These are phyloP conservation scores for Amphiprion clarkii DNA, from an alignment of 2,797 vertebrate genomes.

Conservation along the genomic window DNA sequence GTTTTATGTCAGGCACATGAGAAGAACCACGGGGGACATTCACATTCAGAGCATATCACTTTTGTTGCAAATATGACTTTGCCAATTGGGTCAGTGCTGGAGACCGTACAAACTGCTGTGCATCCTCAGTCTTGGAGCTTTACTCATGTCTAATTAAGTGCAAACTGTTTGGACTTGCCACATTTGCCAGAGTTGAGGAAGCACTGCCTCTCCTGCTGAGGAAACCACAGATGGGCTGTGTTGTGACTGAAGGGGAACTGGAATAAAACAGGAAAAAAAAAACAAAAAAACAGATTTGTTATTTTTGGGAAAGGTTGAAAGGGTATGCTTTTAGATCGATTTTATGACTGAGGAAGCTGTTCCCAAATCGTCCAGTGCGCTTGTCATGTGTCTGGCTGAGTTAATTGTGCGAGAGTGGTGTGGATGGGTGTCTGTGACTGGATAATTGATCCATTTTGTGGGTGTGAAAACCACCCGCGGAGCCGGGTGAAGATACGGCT, in stretches of 20 bases:
- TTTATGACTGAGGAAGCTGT: constrained; percentile 50
- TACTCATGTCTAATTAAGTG: constrained; percentile 53
- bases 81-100: constrained; percentile 54
- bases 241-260: constrained; percentile 18
- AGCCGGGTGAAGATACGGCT: constrained; percentile 66
- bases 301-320: constrained; percentile 46
- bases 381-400: constrained; percentile 59
- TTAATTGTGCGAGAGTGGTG: constrained; percentile 71
- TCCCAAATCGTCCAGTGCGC: constrained; percentile 52
- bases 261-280: constrained; percentile 20
- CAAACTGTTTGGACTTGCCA: constrained; percentile 36
- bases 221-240: constrained; percentile 34
- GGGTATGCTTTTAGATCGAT: constrained; percentile 49
- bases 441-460: constrained; percentile 80
- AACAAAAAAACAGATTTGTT: constrained; percentile 27
- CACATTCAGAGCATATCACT: constrained; percentile 41
- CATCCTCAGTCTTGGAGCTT: constrained; percentile 36
- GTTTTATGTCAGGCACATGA: constrained; percentile 47
- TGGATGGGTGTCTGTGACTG: constrained; percentile 63
- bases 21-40: constrained; percentile 34
- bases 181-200: constrained; percentile 41
- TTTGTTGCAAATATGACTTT: constrained; percentile 57
- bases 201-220: constrained; percentile 9
- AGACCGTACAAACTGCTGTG: constrained; percentile 42
- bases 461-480: constrained; percentile 71